Conservation (phyloP, 2,113 vertebrate species). For the Fulica atra region DNA sequence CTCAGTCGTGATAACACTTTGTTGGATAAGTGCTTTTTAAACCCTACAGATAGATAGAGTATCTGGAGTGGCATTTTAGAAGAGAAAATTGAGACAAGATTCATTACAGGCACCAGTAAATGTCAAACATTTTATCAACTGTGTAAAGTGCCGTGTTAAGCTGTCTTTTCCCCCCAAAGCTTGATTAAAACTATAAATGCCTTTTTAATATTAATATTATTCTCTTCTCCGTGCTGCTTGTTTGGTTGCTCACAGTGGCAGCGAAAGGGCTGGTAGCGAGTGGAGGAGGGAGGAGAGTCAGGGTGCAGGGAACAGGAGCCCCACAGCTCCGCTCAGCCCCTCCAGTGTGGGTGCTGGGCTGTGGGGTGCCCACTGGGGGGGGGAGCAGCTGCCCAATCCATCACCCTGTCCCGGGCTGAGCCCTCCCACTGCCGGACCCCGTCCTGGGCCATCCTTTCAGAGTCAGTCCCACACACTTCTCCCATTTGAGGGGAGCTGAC, state of each 20-base stretch:
- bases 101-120: conserved; percentile 63
- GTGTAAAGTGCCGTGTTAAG: conserved; percentile 57
- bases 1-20: conserved; percentile 38
- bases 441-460: fast-evolving
- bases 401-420: neutral
- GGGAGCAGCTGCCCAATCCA: neutral
- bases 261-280: neutral
- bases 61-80: conserved; percentile 75
- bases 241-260: neutral
- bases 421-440: fast-evolving
- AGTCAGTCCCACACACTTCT: fast-evolving
- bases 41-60: conserved; percentile 43
- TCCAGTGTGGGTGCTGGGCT: fast-evolving
- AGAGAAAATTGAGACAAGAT: conserved; percentile 65
- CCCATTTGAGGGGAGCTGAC: neutral
- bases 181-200: conserved; percentile 69
- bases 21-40: conserved; percentile 66
- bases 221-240: neutral
- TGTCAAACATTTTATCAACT: conserved; percentile 75
- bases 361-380: neutral
- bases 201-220: conserved; percentile 68
- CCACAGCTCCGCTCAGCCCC: fast-evolving
- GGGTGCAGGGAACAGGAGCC: fast-evolving
- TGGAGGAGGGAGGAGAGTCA: neutral
- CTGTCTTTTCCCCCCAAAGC: conserved; percentile 51